These are phyloP conservation scores for Polyodon spathula DNA, from an alignment of 2,113 vertebrate genomes.

Conservation along the genomic window DNA sequence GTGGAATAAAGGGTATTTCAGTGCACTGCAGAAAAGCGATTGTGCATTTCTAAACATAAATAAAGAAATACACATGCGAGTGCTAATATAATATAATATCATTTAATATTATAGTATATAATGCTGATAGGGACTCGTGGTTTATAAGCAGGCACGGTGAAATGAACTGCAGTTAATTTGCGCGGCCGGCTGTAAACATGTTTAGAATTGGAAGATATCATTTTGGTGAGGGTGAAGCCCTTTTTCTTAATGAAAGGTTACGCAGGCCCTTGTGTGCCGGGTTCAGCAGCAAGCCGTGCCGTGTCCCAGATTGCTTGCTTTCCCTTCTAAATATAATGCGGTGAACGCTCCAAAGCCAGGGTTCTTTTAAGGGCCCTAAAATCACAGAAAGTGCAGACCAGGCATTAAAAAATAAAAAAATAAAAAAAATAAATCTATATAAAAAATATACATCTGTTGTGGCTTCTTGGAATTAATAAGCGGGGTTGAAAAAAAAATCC, in stretches of 20 bases:
- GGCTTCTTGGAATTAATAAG: conserved; percentile 26
- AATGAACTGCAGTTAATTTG: too few relatives aligned
- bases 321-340: too few relatives aligned
- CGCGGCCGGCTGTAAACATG: neutral
- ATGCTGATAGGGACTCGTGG: too few relatives aligned
- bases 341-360: conserved; percentile 8
- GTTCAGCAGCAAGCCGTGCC: neutral
- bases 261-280: neutral
- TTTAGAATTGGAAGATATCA: neutral
- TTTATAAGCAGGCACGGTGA: too few relatives aligned
- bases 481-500: conserved; percentile 6
- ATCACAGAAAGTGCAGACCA: conserved; percentile 13
- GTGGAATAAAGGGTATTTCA: too few relatives aligned
- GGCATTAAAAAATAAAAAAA: conserved; percentile 21
- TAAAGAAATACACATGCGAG: too few relatives aligned
- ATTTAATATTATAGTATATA: too few relatives aligned
- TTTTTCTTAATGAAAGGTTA: neutral
- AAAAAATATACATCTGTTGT: conserved; percentile 21
- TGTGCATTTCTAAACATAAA: too few relatives aligned
- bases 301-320: neutral
- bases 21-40: too few relatives aligned
- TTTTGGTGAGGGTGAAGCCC: neutral
- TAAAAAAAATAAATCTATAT: too few relatives aligned
- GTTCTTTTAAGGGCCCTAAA: conserved; percentile 20
- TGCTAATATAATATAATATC: too few relatives aligned